Evolutionary conservation across 2,113 vertebrate species (phyloP).

Genomic region (Dicaeum eximium): DNA sequence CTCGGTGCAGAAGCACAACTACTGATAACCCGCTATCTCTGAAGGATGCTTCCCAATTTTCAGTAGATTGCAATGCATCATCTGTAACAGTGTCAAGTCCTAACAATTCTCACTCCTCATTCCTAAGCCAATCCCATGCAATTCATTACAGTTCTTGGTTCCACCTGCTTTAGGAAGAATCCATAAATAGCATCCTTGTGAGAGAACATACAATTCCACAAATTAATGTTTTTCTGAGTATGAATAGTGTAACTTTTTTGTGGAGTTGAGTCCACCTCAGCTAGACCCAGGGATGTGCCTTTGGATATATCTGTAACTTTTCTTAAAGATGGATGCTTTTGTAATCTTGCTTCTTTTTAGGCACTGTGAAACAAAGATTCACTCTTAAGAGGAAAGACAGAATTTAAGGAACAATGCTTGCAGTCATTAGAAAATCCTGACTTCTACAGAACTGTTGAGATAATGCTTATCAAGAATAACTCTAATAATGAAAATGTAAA

Average conservation of each 20-base stretch:
- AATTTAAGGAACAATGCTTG: background rate
- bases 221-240: background rate
- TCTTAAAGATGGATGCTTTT: background rate
- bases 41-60: background rate
- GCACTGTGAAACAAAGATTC: background rate
- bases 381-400: background rate
- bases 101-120: background rate
- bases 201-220: background rate
- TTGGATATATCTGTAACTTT: background rate
- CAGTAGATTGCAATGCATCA: background rate
- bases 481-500: background rate
- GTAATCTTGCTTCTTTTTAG: background rate
- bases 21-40: background rate
- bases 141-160: background rate
- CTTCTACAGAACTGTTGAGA: background rate
- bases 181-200: background rate
- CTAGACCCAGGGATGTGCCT: background rate
- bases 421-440: background rate
- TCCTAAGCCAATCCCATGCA: background rate
- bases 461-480: background rate
- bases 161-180: background rate
- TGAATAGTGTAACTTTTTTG: background rate
- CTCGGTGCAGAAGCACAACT: background rate
- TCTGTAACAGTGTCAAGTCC: background rate
- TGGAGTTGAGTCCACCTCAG: background rate